Conservation (phyloP, 2,888 invertebrate species). For the Mystacides longicornis region DNA sequence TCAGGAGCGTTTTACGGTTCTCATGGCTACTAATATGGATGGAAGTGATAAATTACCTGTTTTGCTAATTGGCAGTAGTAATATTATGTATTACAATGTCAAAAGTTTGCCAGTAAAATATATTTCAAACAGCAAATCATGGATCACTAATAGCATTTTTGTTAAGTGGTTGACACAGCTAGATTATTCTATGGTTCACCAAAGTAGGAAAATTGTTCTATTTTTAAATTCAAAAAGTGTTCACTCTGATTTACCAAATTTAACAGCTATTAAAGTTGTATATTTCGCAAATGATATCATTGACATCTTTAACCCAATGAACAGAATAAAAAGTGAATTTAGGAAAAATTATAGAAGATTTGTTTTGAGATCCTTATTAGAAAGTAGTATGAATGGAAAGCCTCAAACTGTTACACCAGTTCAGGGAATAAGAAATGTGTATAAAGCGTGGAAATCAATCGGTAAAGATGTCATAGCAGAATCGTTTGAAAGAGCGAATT, state of each 20-base stretch:
- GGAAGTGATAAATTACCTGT: not conserved
- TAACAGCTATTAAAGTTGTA: not conserved
- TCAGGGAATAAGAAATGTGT: not conserved
- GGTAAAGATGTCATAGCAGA: not conserved
- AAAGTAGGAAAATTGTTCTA: not conserved
- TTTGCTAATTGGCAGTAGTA: not conserved
- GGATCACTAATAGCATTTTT: not conserved
- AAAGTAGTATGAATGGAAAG: not conserved
- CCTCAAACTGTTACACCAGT: not conserved
- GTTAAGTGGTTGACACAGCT: not conserved
- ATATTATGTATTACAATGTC: not conserved
- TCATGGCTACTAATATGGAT: conserved; percentile 1
- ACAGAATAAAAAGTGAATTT: not conserved
- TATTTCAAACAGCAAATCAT: not conserved
- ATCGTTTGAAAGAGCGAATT: not conserved
- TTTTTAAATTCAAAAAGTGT: not conserved
- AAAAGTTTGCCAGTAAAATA: conserved; percentile 1
- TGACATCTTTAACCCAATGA: not conserved
- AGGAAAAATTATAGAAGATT: not conserved
- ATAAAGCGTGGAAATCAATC: conserved; percentile 1
- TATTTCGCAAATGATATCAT: not conserved
- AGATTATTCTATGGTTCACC: not conserved
- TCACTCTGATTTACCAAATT: not conserved
- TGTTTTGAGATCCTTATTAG: not conserved
- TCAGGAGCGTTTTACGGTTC: not conserved